phyloP scores from a whole-genome alignment of 2,888 invertebrate species.

The Darwinula stevensoni region DNA sequence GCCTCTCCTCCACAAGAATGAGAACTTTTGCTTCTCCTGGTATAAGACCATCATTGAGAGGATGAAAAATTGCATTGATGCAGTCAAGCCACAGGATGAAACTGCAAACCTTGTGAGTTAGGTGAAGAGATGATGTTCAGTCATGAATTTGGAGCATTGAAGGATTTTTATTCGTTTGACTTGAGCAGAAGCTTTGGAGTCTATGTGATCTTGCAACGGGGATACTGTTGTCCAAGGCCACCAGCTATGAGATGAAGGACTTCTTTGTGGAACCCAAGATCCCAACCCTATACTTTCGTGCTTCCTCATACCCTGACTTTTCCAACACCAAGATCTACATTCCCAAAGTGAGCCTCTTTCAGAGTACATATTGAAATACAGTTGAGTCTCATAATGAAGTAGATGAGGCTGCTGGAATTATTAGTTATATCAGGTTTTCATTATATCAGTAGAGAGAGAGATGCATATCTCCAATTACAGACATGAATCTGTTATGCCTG shows the following conservation, averaged over 20 bases:
- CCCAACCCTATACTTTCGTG: conserved; percentile 66
- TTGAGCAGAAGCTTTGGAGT: conserved; percentile 68
- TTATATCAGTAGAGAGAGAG: too few species aligned
- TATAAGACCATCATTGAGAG: conserved; percentile 73
- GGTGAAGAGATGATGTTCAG: not conserved
- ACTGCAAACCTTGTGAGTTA: conserved; percentile 43
- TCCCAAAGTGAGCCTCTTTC: not conserved
- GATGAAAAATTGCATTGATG: conserved; percentile 81
- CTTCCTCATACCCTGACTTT: conserved; percentile 27
- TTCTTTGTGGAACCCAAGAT: conserved; percentile 49
- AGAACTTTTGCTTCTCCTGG: conserved; percentile 79
- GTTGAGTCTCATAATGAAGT: not conserved
- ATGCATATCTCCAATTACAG: too few species aligned
- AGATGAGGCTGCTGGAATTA: not conserved
- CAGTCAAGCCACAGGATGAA: conserved; percentile 50
- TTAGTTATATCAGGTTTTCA: too few species aligned
- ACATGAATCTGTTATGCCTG: too few species aligned
- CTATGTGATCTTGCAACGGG: conserved; percentile 81
- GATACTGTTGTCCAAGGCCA: conserved; percentile 55
- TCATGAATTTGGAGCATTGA: not conserved
- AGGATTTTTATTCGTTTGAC: conserved; percentile 6
- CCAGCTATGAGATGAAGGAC: conserved; percentile 63
- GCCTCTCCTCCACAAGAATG: conserved; percentile 69
- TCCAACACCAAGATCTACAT: conserved; percentile 31
- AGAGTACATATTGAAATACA: not conserved